phyloP scores from a whole-genome alignment of 2,888 invertebrate species.

The Bedellia somnulentella region DNA sequence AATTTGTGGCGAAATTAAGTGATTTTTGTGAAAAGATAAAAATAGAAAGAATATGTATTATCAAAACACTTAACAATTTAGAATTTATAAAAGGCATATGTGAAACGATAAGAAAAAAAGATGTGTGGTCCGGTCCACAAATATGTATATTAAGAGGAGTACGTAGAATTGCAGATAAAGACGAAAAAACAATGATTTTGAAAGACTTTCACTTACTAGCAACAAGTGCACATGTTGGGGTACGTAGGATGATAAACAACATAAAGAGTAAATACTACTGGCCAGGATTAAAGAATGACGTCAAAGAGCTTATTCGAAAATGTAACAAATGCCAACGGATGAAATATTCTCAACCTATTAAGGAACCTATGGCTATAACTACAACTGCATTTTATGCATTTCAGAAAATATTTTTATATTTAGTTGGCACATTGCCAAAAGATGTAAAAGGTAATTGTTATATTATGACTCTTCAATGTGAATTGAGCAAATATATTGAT shows the following conservation, averaged over 20 bases:
- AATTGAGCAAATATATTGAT: slow-evolving; percentile 7
- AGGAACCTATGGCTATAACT: slow-evolving; percentile 10
- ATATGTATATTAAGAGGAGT: slow-evolving; percentile 5
- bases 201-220: slow-evolving; percentile 9
- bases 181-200: slow-evolving; percentile 6
- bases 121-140: slow-evolving; percentile 1
- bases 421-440: slow-evolving; percentile 10
- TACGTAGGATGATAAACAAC: slow-evolving; percentile 7
- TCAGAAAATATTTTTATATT: slow-evolving; percentile 10
- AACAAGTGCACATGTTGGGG: slow-evolving; percentile 8
- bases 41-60: neutral
- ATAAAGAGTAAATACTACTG: slow-evolving; percentile 9
- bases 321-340: slow-evolving; percentile 8
- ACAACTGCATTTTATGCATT: slow-evolving; percentile 9
- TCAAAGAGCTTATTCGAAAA: slow-evolving; percentile 4
- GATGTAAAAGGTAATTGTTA: slow-evolving; percentile 8
- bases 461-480: slow-evolving; percentile 11
- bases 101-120: neutral
- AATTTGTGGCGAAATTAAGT: neutral
- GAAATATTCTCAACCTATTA: slow-evolving; percentile 5
- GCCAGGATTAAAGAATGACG: slow-evolving; percentile 7
- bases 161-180: slow-evolving; percentile 3
- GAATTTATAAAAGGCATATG: neutral
- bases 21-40: neutral
- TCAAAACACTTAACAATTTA: neutral